Base-by-base conservation (phyloP, 2,113 vertebrate genomes). In the Scopus umbretta region DNA sequence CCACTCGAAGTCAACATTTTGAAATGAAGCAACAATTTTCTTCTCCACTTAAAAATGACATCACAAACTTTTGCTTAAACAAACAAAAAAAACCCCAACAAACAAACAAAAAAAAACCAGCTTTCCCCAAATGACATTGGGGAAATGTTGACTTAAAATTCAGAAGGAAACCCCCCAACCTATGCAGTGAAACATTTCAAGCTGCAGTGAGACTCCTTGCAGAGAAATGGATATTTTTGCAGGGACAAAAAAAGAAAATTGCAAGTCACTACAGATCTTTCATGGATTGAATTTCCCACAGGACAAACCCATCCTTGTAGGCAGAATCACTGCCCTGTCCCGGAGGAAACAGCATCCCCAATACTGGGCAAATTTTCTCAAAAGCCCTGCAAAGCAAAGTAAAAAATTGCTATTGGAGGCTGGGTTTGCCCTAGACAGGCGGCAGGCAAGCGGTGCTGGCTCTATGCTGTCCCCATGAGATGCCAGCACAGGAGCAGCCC, bases 21-120 rank as follows among this genome's bases (percentile, higher is more conserved):
- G 74, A 95, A 94, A 94, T 0, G 59, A 94, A 95, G 92, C 91
- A 92, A 94, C 85, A 94, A 96, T 95, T 92, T 96, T 97, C 83
- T 87, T 85, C 86, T 95, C 86, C 58, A 79, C 84, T 97, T 95
- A 88, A 95, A 97, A 97, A 94, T 95, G 94, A 95, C 92, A 96
- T 95, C 89, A 91, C 94, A 95, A 91, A 74, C 91, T 96, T 92
- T 58, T 42, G 42, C 82, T 88, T 73, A 71, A 73, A 72, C n/a
- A n/a, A n/a, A n/a, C n/a, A 88, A 85, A 66, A 85, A 85, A 88
- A 91, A 50, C 3, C 61, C n/a, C n/a, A n/a, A n/a, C n/a, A n/a
- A n/a, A n/a, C n/a, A n/a, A n/a, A n/a, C n/a, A 72, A 88, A 85
- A 66, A 85, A 85, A 88, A 91, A 50, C 3, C 61, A 83, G 66